Evolutionary conservation across 2,797 vertebrate species (phyloP).

Genomic region (Nothura maculosa): DNA sequence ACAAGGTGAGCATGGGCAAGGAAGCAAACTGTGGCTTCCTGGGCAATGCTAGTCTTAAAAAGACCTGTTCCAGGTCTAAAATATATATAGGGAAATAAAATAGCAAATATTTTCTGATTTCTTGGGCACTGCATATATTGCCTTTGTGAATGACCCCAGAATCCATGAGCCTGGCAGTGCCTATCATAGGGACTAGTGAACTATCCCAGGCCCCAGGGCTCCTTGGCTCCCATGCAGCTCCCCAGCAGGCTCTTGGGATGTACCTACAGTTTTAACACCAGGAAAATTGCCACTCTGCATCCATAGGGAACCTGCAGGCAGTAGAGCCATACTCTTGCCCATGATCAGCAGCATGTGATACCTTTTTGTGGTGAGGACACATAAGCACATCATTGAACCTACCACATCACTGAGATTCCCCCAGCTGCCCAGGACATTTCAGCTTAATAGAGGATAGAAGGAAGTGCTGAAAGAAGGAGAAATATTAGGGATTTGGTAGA

Average conservation of each 20-base stretch:
- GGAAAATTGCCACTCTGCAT: not conserved
- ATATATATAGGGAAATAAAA: not conserved
- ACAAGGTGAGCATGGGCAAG: not conserved
- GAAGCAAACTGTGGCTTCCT: not conserved
- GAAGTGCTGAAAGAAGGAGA: not conserved
- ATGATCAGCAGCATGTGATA: not conserved
- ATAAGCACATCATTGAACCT: not conserved
- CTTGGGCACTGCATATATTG: not conserved
- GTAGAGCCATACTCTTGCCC: not conserved
- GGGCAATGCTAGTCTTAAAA: not conserved
- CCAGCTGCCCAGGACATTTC: not conserved
- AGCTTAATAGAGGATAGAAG: not conserved
- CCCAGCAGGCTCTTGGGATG: too few relatives aligned
- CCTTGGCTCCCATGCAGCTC: too few relatives aligned
- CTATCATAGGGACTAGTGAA: too few relatives aligned
- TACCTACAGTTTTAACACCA: not conserved
- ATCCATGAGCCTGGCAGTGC: too few relatives aligned
- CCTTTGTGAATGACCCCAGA: accelerated
- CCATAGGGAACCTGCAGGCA: accelerated
- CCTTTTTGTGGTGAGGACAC: not conserved
- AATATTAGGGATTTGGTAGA: not conserved
- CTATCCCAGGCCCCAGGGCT: too few relatives aligned
- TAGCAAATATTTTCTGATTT: not conserved
- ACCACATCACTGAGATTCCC: too few relatives aligned
- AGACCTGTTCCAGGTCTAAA: not conserved